phyloP scores from a whole-genome alignment of 2,797 vertebrate genomes.

The Anableps anableps region DNA sequence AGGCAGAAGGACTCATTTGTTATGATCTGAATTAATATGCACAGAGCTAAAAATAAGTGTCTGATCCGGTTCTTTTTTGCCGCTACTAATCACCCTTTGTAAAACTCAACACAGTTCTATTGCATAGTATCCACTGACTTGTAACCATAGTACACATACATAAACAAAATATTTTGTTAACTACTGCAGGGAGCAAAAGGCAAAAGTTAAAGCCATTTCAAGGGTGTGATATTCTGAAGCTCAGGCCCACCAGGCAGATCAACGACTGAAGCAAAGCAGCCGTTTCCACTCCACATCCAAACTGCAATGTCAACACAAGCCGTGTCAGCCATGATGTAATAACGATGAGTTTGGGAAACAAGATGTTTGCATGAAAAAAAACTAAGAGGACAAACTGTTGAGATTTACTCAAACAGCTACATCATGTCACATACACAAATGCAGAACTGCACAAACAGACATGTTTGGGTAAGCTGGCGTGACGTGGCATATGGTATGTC shows the following conservation, averaged over 20 bases:
- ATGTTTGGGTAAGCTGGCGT: constrained; percentile 27
- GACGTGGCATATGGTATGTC: constrained; percentile 68
- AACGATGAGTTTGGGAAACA: constrained; percentile 37
- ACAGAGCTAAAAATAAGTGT: constrained; percentile 10
- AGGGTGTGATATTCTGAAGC: constrained; percentile 25
- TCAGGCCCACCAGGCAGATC: constrained; percentile 29
- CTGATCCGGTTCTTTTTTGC: neutral
- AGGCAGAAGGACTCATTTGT: constrained; percentile 31
- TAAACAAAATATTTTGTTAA: constrained; percentile 29
- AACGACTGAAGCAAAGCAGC: constrained; percentile 23
- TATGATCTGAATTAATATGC: constrained; percentile 21
- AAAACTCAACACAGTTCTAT: constrained; percentile 14
- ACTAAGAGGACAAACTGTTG: constrained; percentile 24
- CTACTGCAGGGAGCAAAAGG: constrained; percentile 23
- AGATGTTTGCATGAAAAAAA: constrained; percentile 26
- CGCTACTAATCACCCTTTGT: neutral
- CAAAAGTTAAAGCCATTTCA: constrained; percentile 54
- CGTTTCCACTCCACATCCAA: constrained; percentile 33
- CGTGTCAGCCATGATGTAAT: constrained; percentile 50
- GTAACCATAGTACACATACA: neutral
- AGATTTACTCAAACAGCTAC: constrained; percentile 4
- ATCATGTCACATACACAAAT: constrained; percentile 22
- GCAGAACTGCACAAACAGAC: constrained; percentile 18
- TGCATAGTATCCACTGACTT: constrained; percentile 6
- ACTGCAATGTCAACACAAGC: constrained; percentile 54